phyloP scores from a whole-genome alignment of 2,797 vertebrate species.

The Melanotaenia maccullochi region DNA sequence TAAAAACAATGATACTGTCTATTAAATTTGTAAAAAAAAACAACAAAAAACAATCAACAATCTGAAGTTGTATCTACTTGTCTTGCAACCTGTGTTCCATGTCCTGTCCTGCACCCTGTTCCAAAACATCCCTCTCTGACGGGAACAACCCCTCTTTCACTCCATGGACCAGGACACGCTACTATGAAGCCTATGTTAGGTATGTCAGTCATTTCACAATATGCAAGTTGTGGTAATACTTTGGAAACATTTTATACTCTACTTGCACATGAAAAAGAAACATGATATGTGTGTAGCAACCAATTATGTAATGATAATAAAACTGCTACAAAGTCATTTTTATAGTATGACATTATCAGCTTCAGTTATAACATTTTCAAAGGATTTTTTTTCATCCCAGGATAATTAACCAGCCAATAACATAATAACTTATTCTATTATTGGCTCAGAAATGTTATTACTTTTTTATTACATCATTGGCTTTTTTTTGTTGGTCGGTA shows the following conservation, averaged over 20 bases:
- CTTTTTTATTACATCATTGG: background rate
- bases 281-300: background rate
- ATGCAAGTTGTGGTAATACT: background rate
- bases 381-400: too few species aligned
- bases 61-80: constrained; percentile 16
- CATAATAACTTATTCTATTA: too few species aligned
- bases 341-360: too few species aligned
- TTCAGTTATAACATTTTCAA: too few species aligned
- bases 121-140: constrained; percentile 16
- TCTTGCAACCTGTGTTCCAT: constrained; percentile 24
- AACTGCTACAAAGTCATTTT: too few species aligned
- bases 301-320: too few species aligned
- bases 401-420: too few species aligned
- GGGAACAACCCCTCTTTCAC: constrained; percentile 15
- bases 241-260: background rate
- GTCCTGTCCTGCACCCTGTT: constrained; percentile 19
- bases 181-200: constrained; percentile 95
- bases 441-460: background rate
- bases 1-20: background rate
- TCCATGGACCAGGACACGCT: constrained; percentile 87
- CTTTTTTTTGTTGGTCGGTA: background rate
- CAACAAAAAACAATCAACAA: background rate
- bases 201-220: constrained; percentile 75
- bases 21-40: background rate
- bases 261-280: background rate